Evolutionary conservation across 2,797 vertebrate species (phyloP).

Genomic region (Thunnus albacares): DNA sequence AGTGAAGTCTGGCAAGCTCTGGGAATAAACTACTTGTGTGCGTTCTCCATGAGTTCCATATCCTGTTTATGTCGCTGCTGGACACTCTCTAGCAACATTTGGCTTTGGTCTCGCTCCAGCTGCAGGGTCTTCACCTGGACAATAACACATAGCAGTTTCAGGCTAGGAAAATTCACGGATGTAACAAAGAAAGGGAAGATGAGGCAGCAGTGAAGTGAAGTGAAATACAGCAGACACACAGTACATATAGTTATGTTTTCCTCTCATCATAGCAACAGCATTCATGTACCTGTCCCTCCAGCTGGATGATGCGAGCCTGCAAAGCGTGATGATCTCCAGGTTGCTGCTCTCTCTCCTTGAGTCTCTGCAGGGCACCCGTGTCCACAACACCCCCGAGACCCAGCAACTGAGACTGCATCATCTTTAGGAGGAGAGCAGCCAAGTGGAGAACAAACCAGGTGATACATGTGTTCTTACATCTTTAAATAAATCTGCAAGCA

Average conservation of each 20-base stretch:
- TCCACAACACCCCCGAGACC: conserved; percentile 58
- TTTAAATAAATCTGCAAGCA: neutral
- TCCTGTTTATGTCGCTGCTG: conserved; percentile 90
- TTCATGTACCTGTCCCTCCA: conserved; percentile 89
- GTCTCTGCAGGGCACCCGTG: conserved; percentile 56
- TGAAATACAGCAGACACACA: neutral
- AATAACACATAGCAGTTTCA: conserved; percentile 22
- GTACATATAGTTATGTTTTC: neutral
- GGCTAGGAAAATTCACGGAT: neutral
- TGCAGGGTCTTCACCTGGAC: conserved; percentile 89
- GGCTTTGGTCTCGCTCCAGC: conserved; percentile 87
- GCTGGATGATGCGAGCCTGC: conserved; percentile 85
- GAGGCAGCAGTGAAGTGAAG: too few species aligned
- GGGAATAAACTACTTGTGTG: conserved; percentile 85
- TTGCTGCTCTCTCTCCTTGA: conserved; percentile 66
- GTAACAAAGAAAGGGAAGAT: neutral
- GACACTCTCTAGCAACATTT: conserved; percentile 86
- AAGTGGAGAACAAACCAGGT: neutral
- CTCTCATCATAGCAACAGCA: too few species aligned
- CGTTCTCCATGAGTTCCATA: conserved; percentile 87
- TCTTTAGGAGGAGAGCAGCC: conserved; percentile 44
- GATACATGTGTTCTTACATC: neutral
- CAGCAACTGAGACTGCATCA: conserved; percentile 77
- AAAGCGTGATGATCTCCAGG: conserved; percentile 75
- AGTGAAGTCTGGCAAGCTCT: neutral